Evolutionary conservation across 2,113 vertebrate species (phyloP).

Genomic region (Manacus vitellinus): DNA sequence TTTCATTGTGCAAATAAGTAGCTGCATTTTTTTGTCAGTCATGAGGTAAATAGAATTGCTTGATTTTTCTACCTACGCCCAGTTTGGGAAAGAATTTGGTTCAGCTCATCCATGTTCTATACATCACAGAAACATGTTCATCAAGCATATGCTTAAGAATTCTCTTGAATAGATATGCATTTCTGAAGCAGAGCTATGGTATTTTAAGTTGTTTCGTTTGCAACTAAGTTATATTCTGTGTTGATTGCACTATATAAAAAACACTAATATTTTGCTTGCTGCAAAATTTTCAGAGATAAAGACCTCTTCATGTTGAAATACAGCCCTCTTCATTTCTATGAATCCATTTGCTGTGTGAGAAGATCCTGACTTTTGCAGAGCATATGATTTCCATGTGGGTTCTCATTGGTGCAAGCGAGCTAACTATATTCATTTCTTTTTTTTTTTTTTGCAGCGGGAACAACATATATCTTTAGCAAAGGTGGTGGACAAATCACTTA

Average conservation of each 20-base stretch:
- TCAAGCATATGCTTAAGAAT: background rate
- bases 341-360: background rate
- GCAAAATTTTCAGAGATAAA: conserved; percentile 27
- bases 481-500: conserved; percentile 97
- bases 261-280: background rate
- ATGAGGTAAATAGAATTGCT: background rate
- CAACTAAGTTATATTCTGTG: conserved; percentile 14
- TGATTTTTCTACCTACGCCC: background rate
- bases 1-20: conserved; percentile 29
- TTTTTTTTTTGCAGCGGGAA: conserved; percentile 84
- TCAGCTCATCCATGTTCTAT: background rate
- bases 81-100: background rate
- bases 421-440: conserved; percentile 39
- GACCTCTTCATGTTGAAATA: background rate
- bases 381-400: background rate
- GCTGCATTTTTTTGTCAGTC: background rate
- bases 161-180: background rate
- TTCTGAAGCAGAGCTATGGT: background rate
- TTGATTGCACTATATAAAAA: conserved; percentile 24
- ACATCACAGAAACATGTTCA: background rate
- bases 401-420: background rate
- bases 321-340: background rate
- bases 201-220: background rate
- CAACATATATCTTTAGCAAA: conserved; percentile 97
- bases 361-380: background rate